Base-by-base conservation (phyloP, 2,113 vertebrate genomes). In the Phaetusa simplex region DNA sequence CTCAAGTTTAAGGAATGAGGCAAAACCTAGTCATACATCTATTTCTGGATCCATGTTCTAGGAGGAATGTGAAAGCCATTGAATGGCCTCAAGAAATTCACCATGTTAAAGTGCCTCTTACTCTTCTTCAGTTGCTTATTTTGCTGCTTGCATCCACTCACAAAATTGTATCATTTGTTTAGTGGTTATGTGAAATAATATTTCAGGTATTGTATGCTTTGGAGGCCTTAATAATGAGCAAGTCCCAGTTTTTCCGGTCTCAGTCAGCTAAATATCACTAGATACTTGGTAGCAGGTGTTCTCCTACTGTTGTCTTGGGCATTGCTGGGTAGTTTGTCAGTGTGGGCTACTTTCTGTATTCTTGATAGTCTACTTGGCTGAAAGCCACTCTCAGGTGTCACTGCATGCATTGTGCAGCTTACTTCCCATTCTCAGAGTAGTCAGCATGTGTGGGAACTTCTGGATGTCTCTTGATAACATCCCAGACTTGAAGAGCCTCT, bases 401-500 rank as follows among this genome's bases (percentile, higher is more conserved):
- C 38, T 59, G 14, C 62, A 15, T 14, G 53, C 40, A 11, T 30
- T 58, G 24, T 81, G 65, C 59, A 91, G 49, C n/a, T 65, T 69
- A 20, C 30, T 91, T 91, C 16, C 47, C 11, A 2, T 89, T 84
- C 81, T 78, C 36, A 58, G 72, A 11, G 13, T 66, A 82, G 69
- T 50, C 73, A 74, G 42, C 24, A 4, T 45, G 16, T 45, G 30
- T 93, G 47, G 50, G 45, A 84, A n/a, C 87, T 93, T 84, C 55
- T 72, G 89, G 49, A 61, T 94, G 23, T 80, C 26, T 78, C 77
- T 91, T 78, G 50, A 8, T 91, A 93, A 58, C 42, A 84, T 91
- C 84, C 45, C 55, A 82, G 55, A 42, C 55, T 82, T 87, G 87
- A 96, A 87, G 90, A 93, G 55, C 94, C 45, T 94, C 77, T 93